These are phyloP conservation scores for Nannobrachium achirus DNA, from an alignment of 2,113 vertebrate genomes.

Conservation along the genomic window DNA sequence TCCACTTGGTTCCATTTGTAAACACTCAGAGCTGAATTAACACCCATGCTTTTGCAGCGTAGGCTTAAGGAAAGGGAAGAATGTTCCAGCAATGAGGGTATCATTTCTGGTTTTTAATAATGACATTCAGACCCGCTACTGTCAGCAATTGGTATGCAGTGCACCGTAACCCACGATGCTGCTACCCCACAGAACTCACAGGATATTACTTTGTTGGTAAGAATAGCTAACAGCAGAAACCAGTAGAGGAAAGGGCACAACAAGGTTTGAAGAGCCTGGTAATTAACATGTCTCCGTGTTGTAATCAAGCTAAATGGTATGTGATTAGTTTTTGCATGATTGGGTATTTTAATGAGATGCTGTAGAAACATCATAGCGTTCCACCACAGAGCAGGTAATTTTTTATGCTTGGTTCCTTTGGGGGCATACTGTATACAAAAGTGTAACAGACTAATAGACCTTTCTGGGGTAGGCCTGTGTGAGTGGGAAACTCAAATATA, in stretches of 20 bases:
- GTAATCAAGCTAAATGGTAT: neutral
- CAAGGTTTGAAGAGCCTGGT: neutral
- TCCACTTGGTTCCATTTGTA: too few relatives aligned
- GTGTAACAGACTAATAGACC: neutral
- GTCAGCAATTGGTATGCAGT: neutral
- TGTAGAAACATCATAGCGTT: slow-evolving; percentile 10
- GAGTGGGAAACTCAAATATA: slow-evolving; percentile 22
- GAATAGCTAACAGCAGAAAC: neutral
- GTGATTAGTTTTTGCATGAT: neutral
- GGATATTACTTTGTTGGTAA: neutral
- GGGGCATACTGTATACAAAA: slow-evolving; percentile 30
- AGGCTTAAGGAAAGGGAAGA: neutral
- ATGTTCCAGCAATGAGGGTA: neutral
- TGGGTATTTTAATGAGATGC: slow-evolving; percentile 7
- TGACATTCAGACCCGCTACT: neutral
- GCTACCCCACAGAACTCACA: neutral
- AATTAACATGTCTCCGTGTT: neutral
- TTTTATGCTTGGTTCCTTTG: slow-evolving; percentile 17
- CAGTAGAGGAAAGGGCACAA: neutral
- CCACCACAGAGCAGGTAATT: slow-evolving; percentile 13
- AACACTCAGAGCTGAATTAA: too few relatives aligned
- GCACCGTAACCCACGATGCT: neutral
- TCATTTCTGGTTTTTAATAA: neutral
- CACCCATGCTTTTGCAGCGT: too few relatives aligned
- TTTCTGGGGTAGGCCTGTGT: slow-evolving; percentile 20